These are phyloP conservation scores for Orussus abietinus DNA, from an alignment of 1,140 invertebrate genomes.

Conservation along the genomic window DNA sequence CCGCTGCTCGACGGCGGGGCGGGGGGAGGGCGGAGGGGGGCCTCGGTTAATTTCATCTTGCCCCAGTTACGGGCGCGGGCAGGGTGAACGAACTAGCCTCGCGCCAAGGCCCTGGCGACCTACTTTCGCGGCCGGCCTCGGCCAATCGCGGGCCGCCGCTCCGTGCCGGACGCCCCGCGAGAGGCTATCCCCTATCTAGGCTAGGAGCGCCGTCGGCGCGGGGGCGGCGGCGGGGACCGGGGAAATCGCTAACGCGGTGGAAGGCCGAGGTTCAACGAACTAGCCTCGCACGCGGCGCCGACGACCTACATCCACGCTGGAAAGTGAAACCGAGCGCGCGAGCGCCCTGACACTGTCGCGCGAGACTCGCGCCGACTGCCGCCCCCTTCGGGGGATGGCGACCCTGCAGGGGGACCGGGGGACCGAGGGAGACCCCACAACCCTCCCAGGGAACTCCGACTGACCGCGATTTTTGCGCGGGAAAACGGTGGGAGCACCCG, in stretches of 20 bases:
- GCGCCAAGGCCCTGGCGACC: conserved; percentile 54
- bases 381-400: too few species aligned
- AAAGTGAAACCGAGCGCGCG: conserved; percentile 53
- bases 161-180: too few species aligned
- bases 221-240: conserved; percentile 1
- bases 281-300: conserved; percentile 51
- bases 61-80: conserved; percentile 53
- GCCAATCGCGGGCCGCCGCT: conserved; percentile 7
- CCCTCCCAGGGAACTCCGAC: too few species aligned
- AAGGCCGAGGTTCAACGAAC: conserved; percentile 55
- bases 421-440: too few species aligned
- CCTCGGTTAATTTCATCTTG: conserved; percentile 56
- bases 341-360: conserved; percentile 17
- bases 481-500: too few species aligned
- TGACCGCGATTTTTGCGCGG: too few species aligned
- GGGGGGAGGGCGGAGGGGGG: conserved; percentile 24
- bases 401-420: too few species aligned
- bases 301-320: conserved; percentile 54
- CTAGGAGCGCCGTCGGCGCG: conserved; percentile 23
- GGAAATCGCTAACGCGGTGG: conserved; percentile 45
- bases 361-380: conserved; percentile 22
- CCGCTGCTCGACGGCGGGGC: conserved; percentile 18
- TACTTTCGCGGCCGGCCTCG: conserved; percentile 41
- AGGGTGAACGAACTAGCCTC: conserved; percentile 56
- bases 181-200: conserved; percentile 32